These are phyloP conservation scores for Triplophysa rosa DNA, from an alignment of 2,113 vertebrate species.

Conservation along the genomic window DNA sequence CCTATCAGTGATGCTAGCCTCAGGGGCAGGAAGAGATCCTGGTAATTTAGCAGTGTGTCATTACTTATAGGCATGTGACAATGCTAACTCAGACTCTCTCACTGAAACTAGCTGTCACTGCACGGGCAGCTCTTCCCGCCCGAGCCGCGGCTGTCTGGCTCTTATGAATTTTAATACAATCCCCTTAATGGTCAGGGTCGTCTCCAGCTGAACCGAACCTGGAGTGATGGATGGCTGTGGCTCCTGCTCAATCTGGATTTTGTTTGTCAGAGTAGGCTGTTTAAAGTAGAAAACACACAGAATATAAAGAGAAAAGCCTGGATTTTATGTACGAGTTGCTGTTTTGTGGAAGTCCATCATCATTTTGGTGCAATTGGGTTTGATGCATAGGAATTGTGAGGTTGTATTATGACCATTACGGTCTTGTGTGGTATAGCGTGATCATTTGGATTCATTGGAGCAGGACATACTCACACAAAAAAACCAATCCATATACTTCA, in stretches of 20 bases:
- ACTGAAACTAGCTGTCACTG: slow-evolving; percentile 47
- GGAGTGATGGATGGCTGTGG: slow-evolving; percentile 49
- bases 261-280: slow-evolving; percentile 23
- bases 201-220: slow-evolving; percentile 46
- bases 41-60: slow-evolving; percentile 62
- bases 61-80: slow-evolving; percentile 59
- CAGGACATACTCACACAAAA: too few species aligned
- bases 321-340: not conserved
- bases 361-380: not conserved
- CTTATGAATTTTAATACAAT: slow-evolving; percentile 59
- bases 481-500: too few species aligned
- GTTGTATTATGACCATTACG: not conserved
- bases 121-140: slow-evolving; percentile 26
- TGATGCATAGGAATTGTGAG: not conserved
- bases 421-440: too few species aligned
- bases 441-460: too few species aligned
- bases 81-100: slow-evolving; percentile 47
- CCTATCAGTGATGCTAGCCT: slow-evolving; percentile 63
- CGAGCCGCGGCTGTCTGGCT: slow-evolving; percentile 39
- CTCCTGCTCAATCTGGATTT: slow-evolving; percentile 35
- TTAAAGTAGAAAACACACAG: slow-evolving; percentile 9
- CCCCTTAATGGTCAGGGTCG: slow-evolving; percentile 51
- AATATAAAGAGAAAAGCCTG: not conserved
- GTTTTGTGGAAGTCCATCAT: not conserved
- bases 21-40: slow-evolving; percentile 54